Evolutionary conservation across 2,113 vertebrate species (phyloP).

Genomic region (Galbula dea): DNA sequence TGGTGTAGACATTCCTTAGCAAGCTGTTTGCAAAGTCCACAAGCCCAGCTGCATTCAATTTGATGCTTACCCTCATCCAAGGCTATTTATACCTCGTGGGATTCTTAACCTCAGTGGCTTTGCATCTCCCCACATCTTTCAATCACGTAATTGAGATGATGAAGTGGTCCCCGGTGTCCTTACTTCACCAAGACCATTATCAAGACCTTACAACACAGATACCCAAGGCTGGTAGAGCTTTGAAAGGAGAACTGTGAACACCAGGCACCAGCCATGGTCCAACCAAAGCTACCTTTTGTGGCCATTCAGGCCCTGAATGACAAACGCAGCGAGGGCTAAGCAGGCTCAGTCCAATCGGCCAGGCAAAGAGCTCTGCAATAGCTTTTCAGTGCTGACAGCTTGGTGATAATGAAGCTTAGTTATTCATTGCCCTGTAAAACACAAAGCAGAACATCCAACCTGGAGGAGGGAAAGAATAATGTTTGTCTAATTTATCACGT

Average conservation of each 20-base stretch:
- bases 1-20: slow-evolving; percentile 38
- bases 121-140: slow-evolving; percentile 56
- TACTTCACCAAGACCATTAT: neutral
- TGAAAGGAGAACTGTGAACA: neutral
- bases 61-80: slow-evolving; percentile 31
- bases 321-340: neutral
- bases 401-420: slow-evolving; percentile 48
- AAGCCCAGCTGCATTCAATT: slow-evolving; percentile 58
- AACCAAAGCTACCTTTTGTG: neutral
- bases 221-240: neutral
- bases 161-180: neutral
- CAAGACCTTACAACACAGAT: neutral
- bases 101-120: slow-evolving; percentile 57
- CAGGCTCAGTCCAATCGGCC: neutral
- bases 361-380: slow-evolving; percentile 9
- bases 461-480: slow-evolving; percentile 56
- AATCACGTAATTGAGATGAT: neutral
- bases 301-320: neutral
- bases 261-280: neutral
- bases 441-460: slow-evolving; percentile 49
- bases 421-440: slow-evolving; percentile 34
- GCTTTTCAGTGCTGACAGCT: slow-evolving; percentile 42
- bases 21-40: slow-evolving; percentile 11
- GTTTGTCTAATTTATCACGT: slow-evolving; percentile 58
- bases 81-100: slow-evolving; percentile 30